Percentiles rank a stretch among this genome's conserved stretches.
Conservation (phyloP, 2,888 invertebrate genomes). For the Drosophila greeni region DNA sequence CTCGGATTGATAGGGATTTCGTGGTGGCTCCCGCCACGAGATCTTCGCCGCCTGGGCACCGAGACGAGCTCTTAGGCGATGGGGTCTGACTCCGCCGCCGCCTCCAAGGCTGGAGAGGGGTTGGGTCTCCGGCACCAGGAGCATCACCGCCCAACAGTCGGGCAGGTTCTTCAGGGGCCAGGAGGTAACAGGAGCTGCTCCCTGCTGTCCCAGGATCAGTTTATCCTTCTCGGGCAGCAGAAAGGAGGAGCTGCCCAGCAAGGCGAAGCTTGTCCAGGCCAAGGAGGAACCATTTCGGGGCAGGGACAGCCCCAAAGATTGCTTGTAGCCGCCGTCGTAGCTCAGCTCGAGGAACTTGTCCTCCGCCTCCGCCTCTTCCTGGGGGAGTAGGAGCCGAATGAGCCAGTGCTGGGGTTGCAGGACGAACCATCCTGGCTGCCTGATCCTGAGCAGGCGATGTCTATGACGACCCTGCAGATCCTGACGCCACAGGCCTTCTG, state of each 20-base stretch:
- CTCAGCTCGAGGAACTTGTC: slow-evolving; percentile 58
- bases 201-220: slow-evolving; percentile 37
- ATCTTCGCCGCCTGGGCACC: slow-evolving; percentile 87
- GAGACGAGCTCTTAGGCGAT: slow-evolving; percentile 89
- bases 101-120: slow-evolving; percentile 84
- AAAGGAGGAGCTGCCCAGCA: slow-evolving; percentile 19
- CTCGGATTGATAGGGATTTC: slow-evolving; percentile 80
- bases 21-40: slow-evolving; percentile 89
- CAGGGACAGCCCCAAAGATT: neutral
- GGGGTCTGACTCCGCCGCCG: slow-evolving; percentile 86
- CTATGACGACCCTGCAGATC: slow-evolving; percentile 44
- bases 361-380: slow-evolving; percentile 33
- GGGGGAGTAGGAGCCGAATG: slow-evolving; percentile 50
- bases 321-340: slow-evolving; percentile 60
- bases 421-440: slow-evolving; percentile 47
- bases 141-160: slow-evolving; percentile 26
- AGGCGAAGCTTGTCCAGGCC: slow-evolving; percentile 55
- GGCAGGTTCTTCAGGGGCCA: slow-evolving; percentile 45
- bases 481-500: slow-evolving; percentile 51
- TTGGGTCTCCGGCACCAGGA: slow-evolving; percentile 76
- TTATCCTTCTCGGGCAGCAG: slow-evolving; percentile 54
- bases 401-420: slow-evolving; percentile 60
- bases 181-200: slow-evolving; percentile 1
- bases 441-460: slow-evolving; percentile 14
- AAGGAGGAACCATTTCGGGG: slow-evolving; percentile 14